Evolutionary conservation across 1,140 invertebrate genomes (phyloP), one percentile per base, ranked within the genome.

Genomic region (Heterodera schachtii): DNA sequence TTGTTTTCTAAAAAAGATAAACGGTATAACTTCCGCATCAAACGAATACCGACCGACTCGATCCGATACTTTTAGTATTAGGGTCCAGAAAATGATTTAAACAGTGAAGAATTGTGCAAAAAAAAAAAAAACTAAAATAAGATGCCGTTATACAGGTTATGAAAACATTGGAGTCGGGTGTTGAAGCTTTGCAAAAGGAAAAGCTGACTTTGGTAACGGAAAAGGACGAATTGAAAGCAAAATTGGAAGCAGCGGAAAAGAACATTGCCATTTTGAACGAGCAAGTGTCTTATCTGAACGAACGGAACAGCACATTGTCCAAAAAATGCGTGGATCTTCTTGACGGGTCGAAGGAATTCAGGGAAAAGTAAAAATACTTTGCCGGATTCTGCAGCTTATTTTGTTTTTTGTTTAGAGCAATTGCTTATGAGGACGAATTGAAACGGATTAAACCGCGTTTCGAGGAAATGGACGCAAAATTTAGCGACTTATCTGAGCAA

Each of bases 281-380:
- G 46, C 82, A 83, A 74, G 46, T 83, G 16, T 47, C 73, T 31
- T 64, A 71, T 69, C 57, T 75, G 11, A 82, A 76, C 31, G 82
- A 83, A 47, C 70, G 82, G 13, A 83, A 83, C 71, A 76, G 60
- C 21, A 75, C 78, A 8, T 44, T 83, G 4, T 81, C 78, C 11
- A 80, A 81, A 44, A 83, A 83, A 75, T 83, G 82, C 71, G 82
- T 82, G 43, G 79, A 74, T 52, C 75, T 82, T 13, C 60, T 83
- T 44, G 78, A 81, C 44, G 79, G 57, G 43, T 78, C 71, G 69
- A 73, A 75, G 71, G 64, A 71, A 57, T 49, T 64, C 49, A 76
- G 74, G 70, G 82, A 79, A 75, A 79, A 81, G 77, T 75, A 46
- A 64, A 47, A 21, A n/a, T 5, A 46, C 9, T 31, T 21, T 13